These are phyloP conservation scores for Pantherophis vulpinus DNA, from an alignment of 2,797 vertebrate species.

Conservation along the genomic window DNA sequence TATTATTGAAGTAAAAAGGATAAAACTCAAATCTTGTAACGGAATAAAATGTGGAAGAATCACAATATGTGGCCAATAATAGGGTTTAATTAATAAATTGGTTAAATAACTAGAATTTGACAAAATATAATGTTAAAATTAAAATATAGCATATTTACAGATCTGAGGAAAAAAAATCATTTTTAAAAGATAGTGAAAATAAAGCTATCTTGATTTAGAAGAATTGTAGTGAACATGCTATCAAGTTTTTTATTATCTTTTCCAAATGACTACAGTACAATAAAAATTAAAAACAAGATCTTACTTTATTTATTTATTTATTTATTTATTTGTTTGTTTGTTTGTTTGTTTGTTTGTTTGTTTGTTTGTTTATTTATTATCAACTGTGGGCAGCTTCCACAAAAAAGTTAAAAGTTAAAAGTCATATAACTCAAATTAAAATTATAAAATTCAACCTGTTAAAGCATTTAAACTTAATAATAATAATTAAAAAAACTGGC, in stretches of 20 bases:
- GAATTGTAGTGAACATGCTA: not conserved
- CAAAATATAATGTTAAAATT: not conserved
- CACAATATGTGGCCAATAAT: not conserved
- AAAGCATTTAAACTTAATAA: too few species aligned
- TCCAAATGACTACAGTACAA: not conserved
- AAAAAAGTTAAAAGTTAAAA: too few species aligned
- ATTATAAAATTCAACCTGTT: too few species aligned
- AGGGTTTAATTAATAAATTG: not conserved
- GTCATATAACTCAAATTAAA: too few species aligned
- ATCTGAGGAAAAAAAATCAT: not conserved
- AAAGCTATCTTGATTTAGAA: not conserved
- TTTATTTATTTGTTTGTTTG: too few species aligned
- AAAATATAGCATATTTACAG: not conserved
- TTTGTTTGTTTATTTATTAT: too few species aligned
- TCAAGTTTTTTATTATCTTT: not conserved
- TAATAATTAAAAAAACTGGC: too few species aligned
- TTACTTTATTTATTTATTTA: too few species aligned
- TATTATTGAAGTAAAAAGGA: not conserved
- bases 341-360: too few species aligned
- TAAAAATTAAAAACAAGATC: not conserved
- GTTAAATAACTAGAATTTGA: not conserved
- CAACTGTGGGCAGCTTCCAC: too few species aligned
- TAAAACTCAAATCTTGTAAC: not conserved
- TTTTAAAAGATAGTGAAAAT: not conserved
- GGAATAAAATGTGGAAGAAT: not conserved